Conservation (phyloP, 2,113 vertebrate genomes). For the Percopsis transmontana region DNA sequence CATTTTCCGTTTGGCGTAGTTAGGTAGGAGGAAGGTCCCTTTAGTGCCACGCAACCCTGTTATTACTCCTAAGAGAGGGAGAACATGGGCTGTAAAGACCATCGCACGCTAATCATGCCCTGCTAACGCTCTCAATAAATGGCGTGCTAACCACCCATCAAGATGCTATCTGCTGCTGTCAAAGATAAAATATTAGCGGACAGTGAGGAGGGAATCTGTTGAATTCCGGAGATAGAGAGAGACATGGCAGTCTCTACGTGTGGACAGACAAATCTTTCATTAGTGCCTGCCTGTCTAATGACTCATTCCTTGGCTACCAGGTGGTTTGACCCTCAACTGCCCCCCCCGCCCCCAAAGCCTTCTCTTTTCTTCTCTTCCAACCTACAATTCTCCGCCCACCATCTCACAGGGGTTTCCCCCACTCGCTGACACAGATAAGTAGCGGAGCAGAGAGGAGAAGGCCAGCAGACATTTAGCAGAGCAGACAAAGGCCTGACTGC, state of each 20-base stretch:
- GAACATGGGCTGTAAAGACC: constrained; percentile 8
- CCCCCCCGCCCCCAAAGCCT: background rate
- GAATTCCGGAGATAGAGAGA: constrained; percentile 60
- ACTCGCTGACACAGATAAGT: constrained; percentile 57
- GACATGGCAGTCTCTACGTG: constrained; percentile 60
- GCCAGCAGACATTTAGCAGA: constrained; percentile 31
- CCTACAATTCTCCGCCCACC: constrained; percentile 47
- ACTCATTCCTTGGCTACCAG: constrained; percentile 71
- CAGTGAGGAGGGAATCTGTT: constrained; percentile 61
- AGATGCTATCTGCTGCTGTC: constrained; percentile 58
- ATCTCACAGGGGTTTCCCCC: constrained; percentile 3
- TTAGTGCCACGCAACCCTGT: background rate
- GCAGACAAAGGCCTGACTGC: constrained; percentile 58
- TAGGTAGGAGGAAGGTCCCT: background rate
- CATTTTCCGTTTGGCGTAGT: constrained; percentile 16
- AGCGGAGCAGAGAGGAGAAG: constrained; percentile 43
- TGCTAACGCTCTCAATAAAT: constrained; percentile 46
- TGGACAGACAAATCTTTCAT: constrained; percentile 72
- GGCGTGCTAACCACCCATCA: constrained; percentile 39
- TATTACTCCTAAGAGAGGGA: constrained; percentile 22
- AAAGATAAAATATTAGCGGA: constrained; percentile 42
- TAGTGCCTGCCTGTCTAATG: constrained; percentile 60
- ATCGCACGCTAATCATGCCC: constrained; percentile 22
- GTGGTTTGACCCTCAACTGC: constrained; percentile 62
- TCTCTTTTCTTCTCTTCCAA: constrained; percentile 19